A percentile compares a stretch with the other conserved stretches of the same genome.
Conservation (phyloP, 2,797 vertebrate species). For the Hoplostethus mediterraneus region DNA sequence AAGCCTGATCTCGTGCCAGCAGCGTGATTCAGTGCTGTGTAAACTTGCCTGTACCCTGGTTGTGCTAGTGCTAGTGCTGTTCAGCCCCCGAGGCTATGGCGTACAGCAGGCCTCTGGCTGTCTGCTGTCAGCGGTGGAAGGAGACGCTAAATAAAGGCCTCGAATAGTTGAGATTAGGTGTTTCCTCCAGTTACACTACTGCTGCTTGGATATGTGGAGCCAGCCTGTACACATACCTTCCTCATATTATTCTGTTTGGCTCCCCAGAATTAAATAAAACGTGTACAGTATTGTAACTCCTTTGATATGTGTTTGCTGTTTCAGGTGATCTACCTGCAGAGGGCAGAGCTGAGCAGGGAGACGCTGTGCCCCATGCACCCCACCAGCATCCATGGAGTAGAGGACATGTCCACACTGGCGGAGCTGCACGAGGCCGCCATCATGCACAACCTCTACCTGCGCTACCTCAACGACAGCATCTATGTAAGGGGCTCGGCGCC, state of each 20-base stretch:
- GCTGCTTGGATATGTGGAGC: neutral
- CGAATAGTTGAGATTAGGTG: neutral
- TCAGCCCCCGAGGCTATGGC: constrained; percentile 8
- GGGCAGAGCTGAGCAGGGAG: constrained; percentile 82
- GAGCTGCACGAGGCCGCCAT: constrained; percentile 94
- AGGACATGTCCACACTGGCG: constrained; percentile 92
- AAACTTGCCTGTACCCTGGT: constrained; percentile 15
- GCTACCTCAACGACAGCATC: constrained; percentile 90
- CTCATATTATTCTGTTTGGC: neutral
- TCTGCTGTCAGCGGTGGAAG: constrained; percentile 5
- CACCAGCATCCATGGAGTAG: constrained; percentile 84
- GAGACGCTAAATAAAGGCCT: neutral
- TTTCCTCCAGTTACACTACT: neutral
- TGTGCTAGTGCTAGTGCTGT: neutral
- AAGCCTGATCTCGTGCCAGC: constrained; percentile 20
- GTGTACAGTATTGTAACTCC: neutral
- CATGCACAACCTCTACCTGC: constrained; percentile 91
- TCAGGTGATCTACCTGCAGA: constrained; percentile 86
- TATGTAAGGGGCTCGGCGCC: constrained; percentile 83
- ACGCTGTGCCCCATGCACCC: constrained; percentile 89
- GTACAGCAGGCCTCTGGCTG: neutral
- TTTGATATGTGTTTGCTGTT: constrained; percentile 31
- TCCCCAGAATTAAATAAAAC: neutral
- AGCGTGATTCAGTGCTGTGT: constrained; percentile 38
- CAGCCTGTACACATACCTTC: neutral